Conservation (phyloP, 1,140 invertebrate species). For the Aphelenchoides avenae region DNA sequence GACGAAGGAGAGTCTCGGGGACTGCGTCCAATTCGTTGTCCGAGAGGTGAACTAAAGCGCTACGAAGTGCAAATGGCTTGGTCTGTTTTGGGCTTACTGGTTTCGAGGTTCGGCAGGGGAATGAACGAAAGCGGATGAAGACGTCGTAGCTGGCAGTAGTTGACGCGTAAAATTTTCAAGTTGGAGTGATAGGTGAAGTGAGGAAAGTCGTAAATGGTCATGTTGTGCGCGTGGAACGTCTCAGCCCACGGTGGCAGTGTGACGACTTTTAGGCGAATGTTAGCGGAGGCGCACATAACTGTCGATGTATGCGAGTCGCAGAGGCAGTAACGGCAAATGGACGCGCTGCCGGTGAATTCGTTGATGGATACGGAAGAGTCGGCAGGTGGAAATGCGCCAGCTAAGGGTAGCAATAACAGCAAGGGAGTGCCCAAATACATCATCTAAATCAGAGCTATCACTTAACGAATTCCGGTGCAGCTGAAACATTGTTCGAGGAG, state of each 20-base stretch:
- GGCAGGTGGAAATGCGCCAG: neutral
- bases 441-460: neutral
- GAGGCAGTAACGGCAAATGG: slow-evolving; percentile 32
- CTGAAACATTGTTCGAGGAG: neutral
- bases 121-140: slow-evolving; percentile 40
- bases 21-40: slow-evolving; percentile 32
- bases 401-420: neutral
- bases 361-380: neutral
- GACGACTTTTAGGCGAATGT: slow-evolving; percentile 25
- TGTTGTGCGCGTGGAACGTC: slow-evolving; percentile 37
- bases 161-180: slow-evolving; percentile 24
- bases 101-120: slow-evolving; percentile 37
- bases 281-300: slow-evolving; percentile 28
- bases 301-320: slow-evolving; percentile 33
- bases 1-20: slow-evolving; percentile 22
- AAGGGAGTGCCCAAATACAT: neutral
- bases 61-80: no score
- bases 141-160: slow-evolving; percentile 16
- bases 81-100: no score
- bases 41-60: slow-evolving; percentile 34
- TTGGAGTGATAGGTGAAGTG: slow-evolving; percentile 33
- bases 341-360: slow-evolving; percentile 1
- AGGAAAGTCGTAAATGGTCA: slow-evolving; percentile 26
- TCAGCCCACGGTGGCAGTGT: slow-evolving; percentile 37
- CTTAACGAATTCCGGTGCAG: neutral